These are phyloP conservation scores for Mycetomoellerius zeteki DNA, from an alignment of 1,140 invertebrate species.

Conservation along the genomic window DNA sequence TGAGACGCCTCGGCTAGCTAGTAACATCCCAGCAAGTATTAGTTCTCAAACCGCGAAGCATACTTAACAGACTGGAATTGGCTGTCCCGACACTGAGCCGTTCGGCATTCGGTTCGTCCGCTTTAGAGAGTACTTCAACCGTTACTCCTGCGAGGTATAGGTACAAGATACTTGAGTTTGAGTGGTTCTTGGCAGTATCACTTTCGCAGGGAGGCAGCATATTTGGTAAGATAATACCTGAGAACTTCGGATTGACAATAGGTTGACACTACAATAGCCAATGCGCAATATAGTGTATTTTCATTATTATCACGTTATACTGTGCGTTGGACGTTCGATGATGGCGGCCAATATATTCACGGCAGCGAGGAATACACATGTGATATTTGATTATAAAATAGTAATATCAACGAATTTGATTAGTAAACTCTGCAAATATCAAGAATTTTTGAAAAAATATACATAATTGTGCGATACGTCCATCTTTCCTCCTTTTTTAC, in stretches of 20 bases:
- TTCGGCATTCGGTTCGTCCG: slow-evolving; percentile 70
- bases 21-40: slow-evolving; percentile 69
- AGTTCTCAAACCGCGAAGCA: slow-evolving; percentile 72
- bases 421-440: background rate
- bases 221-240: slow-evolving; percentile 74
- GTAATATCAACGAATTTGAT: background rate
- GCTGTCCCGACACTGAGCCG: slow-evolving; percentile 71
- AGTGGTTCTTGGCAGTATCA: slow-evolving; percentile 73
- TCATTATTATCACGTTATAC: slow-evolving; percentile 51
- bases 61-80: slow-evolving; percentile 74
- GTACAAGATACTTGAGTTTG: slow-evolving; percentile 69
- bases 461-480: background rate
- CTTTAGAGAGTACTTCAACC: slow-evolving; percentile 70
- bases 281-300: slow-evolving; percentile 46
- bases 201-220: slow-evolving; percentile 71
- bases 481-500: background rate
- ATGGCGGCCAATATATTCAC: slow-evolving; percentile 2
- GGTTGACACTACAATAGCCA: slow-evolving; percentile 51
- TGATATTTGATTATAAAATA: background rate
- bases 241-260: slow-evolving; percentile 60
- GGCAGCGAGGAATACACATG: background rate
- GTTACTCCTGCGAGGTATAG: slow-evolving; percentile 69
- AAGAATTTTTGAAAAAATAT: background rate
- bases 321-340: slow-evolving; percentile 12
- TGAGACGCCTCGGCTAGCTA: slow-evolving; percentile 60